Evolutionary conservation across 64 coral and sea anemone genomes (phyloP).

Genomic region (Actinia equina): DNA sequence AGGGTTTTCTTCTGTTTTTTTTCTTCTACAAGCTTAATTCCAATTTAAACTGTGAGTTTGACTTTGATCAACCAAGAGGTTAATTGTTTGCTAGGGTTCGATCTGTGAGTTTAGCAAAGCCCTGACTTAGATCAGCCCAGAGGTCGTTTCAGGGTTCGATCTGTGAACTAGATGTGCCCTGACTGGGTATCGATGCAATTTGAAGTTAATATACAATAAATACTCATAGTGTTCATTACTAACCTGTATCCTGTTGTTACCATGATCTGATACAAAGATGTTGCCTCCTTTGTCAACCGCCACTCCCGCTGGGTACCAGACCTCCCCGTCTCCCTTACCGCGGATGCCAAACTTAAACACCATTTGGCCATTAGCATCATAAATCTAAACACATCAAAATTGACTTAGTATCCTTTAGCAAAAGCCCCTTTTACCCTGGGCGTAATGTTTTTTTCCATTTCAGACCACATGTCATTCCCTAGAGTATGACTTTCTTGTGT

Average conservation of each 20-base stretch:
- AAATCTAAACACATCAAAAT: constrained; percentile 45
- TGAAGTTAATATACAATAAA: not conserved
- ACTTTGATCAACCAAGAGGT: not conserved
- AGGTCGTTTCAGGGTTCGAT: no score
- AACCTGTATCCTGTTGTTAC: constrained; percentile 85
- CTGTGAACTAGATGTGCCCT: no score
- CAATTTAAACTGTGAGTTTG: not conserved
- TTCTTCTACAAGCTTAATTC: not conserved
- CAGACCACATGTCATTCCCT: no score
- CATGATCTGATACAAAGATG: constrained; percentile 80
- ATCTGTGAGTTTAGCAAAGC: no score
- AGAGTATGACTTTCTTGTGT: no score
- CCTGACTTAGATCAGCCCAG: no score
- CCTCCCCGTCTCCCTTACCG: constrained; percentile 74
- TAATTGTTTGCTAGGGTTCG: no score
- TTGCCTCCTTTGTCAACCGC: constrained; percentile 45
- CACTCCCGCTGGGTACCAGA: constrained; percentile 91
- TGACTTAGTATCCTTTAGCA: not conserved
- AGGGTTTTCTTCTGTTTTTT: no score
- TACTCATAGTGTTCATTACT: not conserved
- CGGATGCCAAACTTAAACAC: constrained; percentile 78
- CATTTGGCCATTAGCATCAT: constrained; percentile 57
- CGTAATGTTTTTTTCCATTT: no score
- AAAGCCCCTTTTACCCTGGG: no score
- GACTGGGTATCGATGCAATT: no score